Conservation (phyloP, 2,113 vertebrate species). For the cattle (Bos taurus) region ARS-UCD2.0 NC_037329.1:33660501-33661000, state of each 20-base stretch:
- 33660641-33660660: slow-evolving; percentile 18
- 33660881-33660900: neutral
- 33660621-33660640: slow-evolving; percentile 46
- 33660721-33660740: neutral
- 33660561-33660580: neutral
- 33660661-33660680: neutral
- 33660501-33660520: slow-evolving; percentile 37
- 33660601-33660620: slow-evolving; percentile 1
- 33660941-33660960: neutral
- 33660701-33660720: neutral
- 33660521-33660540: slow-evolving; percentile 30
- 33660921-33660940: neutral
- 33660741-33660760: neutral
- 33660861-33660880: neutral
- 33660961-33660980: neutral
- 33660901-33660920: neutral
- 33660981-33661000: neutral
- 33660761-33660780: neutral
- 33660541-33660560: slow-evolving; percentile 10
- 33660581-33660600: neutral
- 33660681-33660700: slow-evolving; percentile 19
- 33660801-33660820: neutral
- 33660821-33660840: neutral
- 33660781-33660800: neutral
- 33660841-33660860: neutral